Percentiles rank a stretch among this genome's conserved stretches.
Evolutionary conservation across 1,140 invertebrate genomes (phyloP).

Genomic region (Drosophila nannoptera): DNA sequence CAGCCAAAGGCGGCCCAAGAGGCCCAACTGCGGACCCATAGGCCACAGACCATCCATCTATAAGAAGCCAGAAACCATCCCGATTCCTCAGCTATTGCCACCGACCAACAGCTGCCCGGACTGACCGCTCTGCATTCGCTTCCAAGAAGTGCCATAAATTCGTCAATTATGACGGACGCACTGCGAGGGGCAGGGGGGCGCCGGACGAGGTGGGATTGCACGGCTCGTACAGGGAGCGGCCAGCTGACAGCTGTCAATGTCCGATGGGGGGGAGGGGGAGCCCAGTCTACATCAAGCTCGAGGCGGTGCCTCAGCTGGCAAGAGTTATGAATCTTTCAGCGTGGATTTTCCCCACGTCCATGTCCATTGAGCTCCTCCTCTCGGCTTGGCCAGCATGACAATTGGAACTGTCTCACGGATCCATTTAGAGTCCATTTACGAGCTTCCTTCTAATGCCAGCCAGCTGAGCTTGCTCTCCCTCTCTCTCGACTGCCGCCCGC

Average conservation of each 20-base stretch:
- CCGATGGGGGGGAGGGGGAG: not conserved
- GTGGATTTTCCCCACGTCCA: too few relatives aligned
- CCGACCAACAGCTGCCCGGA: slow-evolving; percentile 1
- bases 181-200: not conserved
- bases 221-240: slow-evolving; percentile 9
- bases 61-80: slow-evolving; percentile 36
- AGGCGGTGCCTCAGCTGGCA: too few relatives aligned
- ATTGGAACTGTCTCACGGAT: slow-evolving; percentile 29
- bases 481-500: not conserved
- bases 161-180: slow-evolving; percentile 72
- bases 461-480: slow-evolving; percentile 9
- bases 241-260: slow-evolving; percentile 66
- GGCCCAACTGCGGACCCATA: slow-evolving; percentile 49
- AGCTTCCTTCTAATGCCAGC: slow-evolving; percentile 57
- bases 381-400: slow-evolving; percentile 16
- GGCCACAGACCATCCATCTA: slow-evolving; percentile 30
- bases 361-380: not conserved
- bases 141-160: slow-evolving; percentile 74
- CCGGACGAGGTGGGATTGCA: not conserved
- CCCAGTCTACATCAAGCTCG: too few relatives aligned
- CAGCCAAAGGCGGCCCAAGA: slow-evolving; percentile 70
- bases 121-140: slow-evolving; percentile 22
- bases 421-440: slow-evolving; percentile 58
- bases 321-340: too few relatives aligned
- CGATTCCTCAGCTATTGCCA: slow-evolving; percentile 27